Percentiles rank a stretch among this genome's conserved stretches.
phyloP scores from a whole-genome alignment of 2,888 invertebrate genomes.

The Hydrotaea diabolus region DNA sequence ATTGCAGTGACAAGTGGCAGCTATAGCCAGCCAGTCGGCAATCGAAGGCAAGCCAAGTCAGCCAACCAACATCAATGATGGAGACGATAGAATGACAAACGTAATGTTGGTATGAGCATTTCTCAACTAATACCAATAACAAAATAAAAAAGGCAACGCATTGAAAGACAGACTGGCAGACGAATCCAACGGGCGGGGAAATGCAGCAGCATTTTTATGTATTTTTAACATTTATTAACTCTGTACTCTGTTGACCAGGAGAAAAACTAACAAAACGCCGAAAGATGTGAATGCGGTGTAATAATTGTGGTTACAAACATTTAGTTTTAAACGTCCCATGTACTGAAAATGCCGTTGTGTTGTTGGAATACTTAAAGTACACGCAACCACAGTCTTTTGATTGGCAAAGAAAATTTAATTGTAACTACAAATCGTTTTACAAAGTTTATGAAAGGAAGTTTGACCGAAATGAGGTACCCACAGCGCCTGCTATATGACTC shows the following conservation, averaged over 20 bases:
- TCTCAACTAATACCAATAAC: background rate
- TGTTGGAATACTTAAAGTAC: too few species aligned
- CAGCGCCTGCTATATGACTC: too few species aligned
- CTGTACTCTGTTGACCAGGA: background rate
- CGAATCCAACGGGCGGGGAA: constrained; percentile 20
- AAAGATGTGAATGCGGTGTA: background rate
- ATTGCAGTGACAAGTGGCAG: constrained; percentile 43
- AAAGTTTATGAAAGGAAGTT: too few species aligned
- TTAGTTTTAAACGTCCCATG: too few species aligned
- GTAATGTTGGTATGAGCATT: constrained; percentile 32
- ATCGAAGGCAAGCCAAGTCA: background rate
- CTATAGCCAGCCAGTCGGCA: background rate
- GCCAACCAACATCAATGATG: background rate
- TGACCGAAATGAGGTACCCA: too few species aligned
- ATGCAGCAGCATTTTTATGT: constrained; percentile 27
- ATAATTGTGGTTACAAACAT: background rate
- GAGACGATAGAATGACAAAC: background rate
- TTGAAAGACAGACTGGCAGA: constrained; percentile 1
- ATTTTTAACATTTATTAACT: constrained; percentile 41
- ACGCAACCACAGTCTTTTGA: too few species aligned
- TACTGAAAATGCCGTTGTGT: too few species aligned
- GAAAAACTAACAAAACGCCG: background rate
- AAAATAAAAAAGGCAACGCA: constrained; percentile 14
- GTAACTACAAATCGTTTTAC: too few species aligned
- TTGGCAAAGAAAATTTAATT: too few species aligned